Percentiles rank a stretch among this genome's conserved stretches.
phyloP scores from a whole-genome alignment of 2,113 vertebrate genomes.

The Semnopithecus entellus region DNA sequence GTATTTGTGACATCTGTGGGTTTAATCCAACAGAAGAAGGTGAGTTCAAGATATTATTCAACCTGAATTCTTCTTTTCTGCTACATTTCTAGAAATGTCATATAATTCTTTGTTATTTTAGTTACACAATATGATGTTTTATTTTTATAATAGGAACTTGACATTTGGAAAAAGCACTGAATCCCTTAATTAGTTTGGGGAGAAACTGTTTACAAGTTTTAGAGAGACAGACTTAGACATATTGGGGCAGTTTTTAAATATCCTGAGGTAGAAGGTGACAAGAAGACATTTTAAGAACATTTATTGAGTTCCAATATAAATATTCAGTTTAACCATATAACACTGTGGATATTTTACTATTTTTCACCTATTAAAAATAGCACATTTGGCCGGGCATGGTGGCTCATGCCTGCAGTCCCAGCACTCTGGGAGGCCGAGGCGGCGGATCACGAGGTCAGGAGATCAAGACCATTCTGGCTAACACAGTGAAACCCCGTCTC shows the following conservation, averaged over 20 bases:
- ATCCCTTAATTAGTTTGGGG: not conserved
- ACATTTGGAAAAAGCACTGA: not conserved
- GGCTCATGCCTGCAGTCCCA: no score
- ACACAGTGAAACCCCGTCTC: no score
- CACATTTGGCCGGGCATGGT: not conserved
- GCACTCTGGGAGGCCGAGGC: no score
- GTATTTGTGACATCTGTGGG: constrained; percentile 99
- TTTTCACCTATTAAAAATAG: not conserved
- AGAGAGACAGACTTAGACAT: not conserved
- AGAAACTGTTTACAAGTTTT: constrained; percentile 1
- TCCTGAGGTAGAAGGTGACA: not conserved
- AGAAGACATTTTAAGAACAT: not conserved
- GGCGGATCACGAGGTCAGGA: no score
- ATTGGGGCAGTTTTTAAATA: not conserved
- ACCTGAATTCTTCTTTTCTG: not conserved
- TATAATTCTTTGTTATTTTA: constrained; percentile 7
- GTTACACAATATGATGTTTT: not conserved
- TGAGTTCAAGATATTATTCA: constrained; percentile 77
- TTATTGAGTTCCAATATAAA: not conserved
- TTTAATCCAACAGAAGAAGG: constrained; percentile 99
- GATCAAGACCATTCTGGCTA: no score
- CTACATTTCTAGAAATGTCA: not conserved
- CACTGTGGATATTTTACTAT: not conserved
- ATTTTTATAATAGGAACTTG: not conserved
- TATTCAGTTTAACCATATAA: not conserved